phyloP scores from a whole-genome alignment of 1,140 invertebrate species.

The Conus betulinus region DNA sequence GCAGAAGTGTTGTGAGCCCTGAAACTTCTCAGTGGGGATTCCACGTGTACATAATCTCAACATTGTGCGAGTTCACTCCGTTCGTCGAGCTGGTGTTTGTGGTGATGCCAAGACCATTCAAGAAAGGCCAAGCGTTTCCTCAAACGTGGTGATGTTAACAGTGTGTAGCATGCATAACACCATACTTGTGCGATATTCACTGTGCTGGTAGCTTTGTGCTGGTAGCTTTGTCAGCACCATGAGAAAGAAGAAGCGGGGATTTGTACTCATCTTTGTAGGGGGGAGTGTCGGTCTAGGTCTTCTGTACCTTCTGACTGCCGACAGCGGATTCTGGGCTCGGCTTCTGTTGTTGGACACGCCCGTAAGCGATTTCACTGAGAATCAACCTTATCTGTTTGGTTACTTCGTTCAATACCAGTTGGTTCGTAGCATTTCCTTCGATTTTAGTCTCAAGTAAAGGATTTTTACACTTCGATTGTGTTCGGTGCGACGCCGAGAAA shows the following conservation, averaged over 20 bases:
- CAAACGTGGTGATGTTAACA: too few relatives aligned
- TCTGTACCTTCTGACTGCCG: not conserved
- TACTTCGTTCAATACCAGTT: too few relatives aligned
- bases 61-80: too few relatives aligned
- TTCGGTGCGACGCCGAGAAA: too few relatives aligned
- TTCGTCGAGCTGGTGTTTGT: not conserved
- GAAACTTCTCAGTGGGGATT: not conserved
- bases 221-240: not conserved
- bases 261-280: not conserved
- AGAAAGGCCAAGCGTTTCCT: too few relatives aligned
- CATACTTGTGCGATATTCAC: not conserved
- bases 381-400: too few relatives aligned
- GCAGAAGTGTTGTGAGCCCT: too few relatives aligned
- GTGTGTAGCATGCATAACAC: not conserved
- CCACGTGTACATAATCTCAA: slow-evolving; percentile 20
- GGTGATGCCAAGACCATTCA: too few relatives aligned
- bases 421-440: too few relatives aligned
- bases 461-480: too few relatives aligned
- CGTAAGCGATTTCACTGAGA: slow-evolving; percentile 6
- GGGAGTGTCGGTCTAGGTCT: not conserved
- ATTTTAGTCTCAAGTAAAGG: too few relatives aligned
- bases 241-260: slow-evolving; percentile 19
- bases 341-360: slow-evolving; percentile 3
- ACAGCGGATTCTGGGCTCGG: slow-evolving; percentile 2
- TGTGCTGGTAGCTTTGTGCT: too few relatives aligned